Evolutionary conservation across 2,113 vertebrate genomes (phyloP).

Genomic region (Brachirus orientalis): DNA sequence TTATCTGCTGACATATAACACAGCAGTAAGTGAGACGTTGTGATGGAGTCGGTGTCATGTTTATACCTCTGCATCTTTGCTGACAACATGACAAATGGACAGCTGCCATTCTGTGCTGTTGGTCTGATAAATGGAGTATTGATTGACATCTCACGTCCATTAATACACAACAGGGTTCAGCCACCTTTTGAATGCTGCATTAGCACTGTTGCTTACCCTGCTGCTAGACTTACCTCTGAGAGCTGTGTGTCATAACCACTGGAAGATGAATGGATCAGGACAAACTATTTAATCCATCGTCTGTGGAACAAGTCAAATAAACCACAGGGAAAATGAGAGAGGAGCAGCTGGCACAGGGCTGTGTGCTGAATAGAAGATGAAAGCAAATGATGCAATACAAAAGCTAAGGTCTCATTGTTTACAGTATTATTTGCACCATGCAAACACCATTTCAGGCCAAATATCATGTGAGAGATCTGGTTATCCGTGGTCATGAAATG

Average conservation of each 20-base stretch:
- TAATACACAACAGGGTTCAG: too few species aligned
- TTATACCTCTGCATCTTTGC: not conserved
- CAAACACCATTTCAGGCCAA: too few species aligned
- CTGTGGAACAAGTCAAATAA: slow-evolving; percentile 11
- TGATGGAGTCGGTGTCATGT: too few species aligned
- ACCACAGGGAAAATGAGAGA: slow-evolving; percentile 14
- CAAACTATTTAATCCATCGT: slow-evolving; percentile 27
- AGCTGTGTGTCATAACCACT: slow-evolving; percentile 3
- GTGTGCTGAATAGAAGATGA: not conserved
- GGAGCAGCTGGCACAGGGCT: slow-evolving; percentile 16
- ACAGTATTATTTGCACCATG: slow-evolving; percentile 2
- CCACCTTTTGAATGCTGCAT: too few species aligned
- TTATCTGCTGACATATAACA: too few species aligned
- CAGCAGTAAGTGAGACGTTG: too few species aligned
- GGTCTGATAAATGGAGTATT: slow-evolving; percentile 23
- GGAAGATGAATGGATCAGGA: slow-evolving; percentile 39
- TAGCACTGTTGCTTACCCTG: slow-evolving; percentile 3
- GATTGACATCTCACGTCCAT: slow-evolving; percentile 15
- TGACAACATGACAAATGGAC: too few species aligned
- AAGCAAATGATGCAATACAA: slow-evolving; percentile 10
- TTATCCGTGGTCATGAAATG: too few species aligned
- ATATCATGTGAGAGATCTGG: too few species aligned
- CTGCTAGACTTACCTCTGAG: not conserved
- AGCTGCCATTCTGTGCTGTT: too few species aligned
- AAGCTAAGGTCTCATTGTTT: slow-evolving; percentile 7